Evolutionary conservation across 2,797 vertebrate genomes (phyloP).

Genomic region (Intellagama lesueurii): DNA sequence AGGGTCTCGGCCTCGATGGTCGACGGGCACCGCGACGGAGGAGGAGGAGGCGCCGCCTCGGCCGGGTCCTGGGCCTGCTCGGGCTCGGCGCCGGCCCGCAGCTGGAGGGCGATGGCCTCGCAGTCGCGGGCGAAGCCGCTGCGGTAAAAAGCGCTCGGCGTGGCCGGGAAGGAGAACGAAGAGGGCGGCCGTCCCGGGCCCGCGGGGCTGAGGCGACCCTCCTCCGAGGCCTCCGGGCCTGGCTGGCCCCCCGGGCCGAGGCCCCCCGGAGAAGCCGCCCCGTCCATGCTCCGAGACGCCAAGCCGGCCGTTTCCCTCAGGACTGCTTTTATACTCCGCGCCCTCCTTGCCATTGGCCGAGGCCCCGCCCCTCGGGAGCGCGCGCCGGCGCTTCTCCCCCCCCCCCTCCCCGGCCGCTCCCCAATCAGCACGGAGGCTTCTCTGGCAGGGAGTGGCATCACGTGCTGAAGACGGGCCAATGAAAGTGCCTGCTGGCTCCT

Average conservation of each 20-base stretch:
- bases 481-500: neutral
- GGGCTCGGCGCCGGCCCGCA: neutral
- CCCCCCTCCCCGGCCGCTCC: neutral
- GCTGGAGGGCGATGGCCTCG: neutral
- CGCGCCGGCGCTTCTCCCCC: no score
- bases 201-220: neutral
- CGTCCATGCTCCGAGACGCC: no score
- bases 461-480: neutral
- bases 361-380: neutral
- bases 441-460: rapidly evolving
- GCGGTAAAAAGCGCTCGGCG: neutral
- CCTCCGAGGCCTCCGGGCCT: neutral
- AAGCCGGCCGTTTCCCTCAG: neutral
- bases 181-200: neutral
- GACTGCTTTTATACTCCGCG: slow-evolving; percentile 43
- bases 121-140: neutral
- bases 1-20: neutral
- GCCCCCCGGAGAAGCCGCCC: neutral
- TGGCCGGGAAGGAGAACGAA: no score
- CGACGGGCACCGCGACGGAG: neutral
- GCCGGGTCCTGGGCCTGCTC: no score
- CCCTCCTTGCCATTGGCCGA: neutral
- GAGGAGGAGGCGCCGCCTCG: neutral
- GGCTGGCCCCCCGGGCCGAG: slow-evolving; percentile 37
- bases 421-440: neutral